Percentiles rank a stretch among this genome's conserved stretches.
Conservation (phyloP, 2,888 invertebrate species). For the Erpobdella octoculata region DNA sequence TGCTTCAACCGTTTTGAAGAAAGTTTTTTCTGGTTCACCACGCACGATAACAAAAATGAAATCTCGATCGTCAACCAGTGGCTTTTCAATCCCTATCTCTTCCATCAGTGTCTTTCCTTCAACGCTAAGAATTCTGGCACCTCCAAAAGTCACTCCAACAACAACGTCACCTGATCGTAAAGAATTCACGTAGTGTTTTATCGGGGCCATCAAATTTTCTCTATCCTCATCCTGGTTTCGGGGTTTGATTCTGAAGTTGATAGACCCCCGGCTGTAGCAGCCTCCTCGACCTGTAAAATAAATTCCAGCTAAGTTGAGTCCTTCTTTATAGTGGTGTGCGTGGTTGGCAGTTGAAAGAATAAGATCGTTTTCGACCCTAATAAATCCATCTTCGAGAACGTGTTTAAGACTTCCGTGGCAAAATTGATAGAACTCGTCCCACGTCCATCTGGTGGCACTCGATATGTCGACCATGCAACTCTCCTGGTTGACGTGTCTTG, state of each 20-base stretch:
- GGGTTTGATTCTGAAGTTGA: neutral
- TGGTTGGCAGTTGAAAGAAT: neutral
- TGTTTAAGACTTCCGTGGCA: neutral
- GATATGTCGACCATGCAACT: neutral
- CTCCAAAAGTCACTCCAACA: conserved; percentile 1
- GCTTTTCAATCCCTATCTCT: neutral
- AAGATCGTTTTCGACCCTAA: neutral
- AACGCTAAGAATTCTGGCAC: neutral
- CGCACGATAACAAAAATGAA: neutral
- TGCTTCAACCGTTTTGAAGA: neutral
- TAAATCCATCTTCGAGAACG: neutral
- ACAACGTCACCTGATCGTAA: neutral
- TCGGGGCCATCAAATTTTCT: neutral
- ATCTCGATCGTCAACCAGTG: neutral
- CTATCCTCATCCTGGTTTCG: neutral
- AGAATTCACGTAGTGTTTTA: neutral
- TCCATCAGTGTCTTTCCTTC: neutral
- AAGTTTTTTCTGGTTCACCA: neutral
- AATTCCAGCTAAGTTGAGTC: neutral
- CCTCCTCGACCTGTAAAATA: neutral
- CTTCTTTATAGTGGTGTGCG: neutral
- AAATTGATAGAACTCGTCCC: neutral
- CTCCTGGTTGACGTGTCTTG: too few species aligned
- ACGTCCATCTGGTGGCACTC: neutral
- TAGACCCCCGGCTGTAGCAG: neutral